Evolutionary conservation across 30 jellyfish, hydroid and myxozoan genomes (phyloP).

Genomic region (Nemopilema nomurai): DNA sequence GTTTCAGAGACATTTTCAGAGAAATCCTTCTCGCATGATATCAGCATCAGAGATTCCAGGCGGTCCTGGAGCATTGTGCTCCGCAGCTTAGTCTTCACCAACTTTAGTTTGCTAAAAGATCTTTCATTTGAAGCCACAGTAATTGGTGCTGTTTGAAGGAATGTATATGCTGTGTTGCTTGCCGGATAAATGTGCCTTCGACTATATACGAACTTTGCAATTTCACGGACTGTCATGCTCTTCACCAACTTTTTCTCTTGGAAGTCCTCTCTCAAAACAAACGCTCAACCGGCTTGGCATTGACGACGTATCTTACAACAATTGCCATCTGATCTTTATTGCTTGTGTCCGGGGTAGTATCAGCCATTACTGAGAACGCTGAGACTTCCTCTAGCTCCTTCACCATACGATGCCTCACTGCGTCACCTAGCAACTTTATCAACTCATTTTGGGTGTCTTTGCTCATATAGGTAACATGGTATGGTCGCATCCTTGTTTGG

Average conservation of each 20-base stretch:
- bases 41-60: no score
- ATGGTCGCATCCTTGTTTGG: constrained; percentile 11
- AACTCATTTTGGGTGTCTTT: constrained; percentile 25
- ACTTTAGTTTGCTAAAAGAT: not conserved
- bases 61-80: no score
- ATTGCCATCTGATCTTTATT: no score
- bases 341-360: no score
- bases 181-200: constrained; percentile 19
- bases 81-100: not conserved
- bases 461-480: constrained; percentile 30
- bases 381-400: no score
- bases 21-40: no score
- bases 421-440: no score
- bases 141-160: not conserved
- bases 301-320: no score
- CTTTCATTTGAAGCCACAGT: not conserved
- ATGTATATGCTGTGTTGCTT: not conserved
- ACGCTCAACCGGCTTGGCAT: no score
- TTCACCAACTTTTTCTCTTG: not conserved
- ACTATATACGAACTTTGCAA: constrained; percentile 15
- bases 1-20: no score
- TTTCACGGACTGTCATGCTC: constrained; percentile 4
- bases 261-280: constrained; percentile 1
- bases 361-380: no score
- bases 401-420: no score